Percentiles rank a stretch among this genome's conserved stretches.
These are phyloP conservation scores for Regulus satrapa DNA, from an alignment of 2,113 vertebrate genomes.

Conservation along the genomic window DNA sequence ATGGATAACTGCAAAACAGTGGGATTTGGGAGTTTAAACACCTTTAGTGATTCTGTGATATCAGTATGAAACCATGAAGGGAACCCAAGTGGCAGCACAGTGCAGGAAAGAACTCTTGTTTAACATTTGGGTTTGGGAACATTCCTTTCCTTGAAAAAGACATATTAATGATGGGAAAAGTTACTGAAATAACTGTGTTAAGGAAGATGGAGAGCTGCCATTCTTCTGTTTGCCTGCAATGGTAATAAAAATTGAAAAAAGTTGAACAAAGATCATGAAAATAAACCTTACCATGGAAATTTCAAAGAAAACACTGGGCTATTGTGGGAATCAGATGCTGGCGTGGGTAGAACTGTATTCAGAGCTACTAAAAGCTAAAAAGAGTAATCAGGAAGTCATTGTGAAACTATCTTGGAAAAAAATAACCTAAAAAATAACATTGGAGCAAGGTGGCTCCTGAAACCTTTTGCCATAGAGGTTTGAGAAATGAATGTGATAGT, in stretches of 20 bases:
- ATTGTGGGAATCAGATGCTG: background rate
- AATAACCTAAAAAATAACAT: background rate
- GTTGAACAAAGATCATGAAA: background rate
- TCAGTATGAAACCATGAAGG: background rate
- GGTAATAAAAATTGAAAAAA: background rate
- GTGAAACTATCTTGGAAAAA: background rate
- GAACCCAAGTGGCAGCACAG: background rate
- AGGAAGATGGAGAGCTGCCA: background rate
- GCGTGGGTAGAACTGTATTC: background rate
- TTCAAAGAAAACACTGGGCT: background rate
- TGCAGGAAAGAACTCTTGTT: background rate
- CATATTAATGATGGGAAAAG: background rate
- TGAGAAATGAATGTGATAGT: fast-evolving
- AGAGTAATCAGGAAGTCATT: background rate
- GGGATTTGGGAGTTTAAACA: background rate
- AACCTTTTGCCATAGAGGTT: background rate
- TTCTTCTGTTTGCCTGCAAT: background rate
- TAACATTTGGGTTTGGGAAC: background rate
- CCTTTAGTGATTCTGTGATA: background rate
- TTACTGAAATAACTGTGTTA: background rate
- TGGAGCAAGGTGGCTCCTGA: no score
- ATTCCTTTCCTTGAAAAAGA: background rate
- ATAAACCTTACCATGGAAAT: background rate
- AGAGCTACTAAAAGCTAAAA: background rate
- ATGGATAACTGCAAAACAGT: background rate